Percentiles rank a stretch among this genome's conserved stretches.
Evolutionary conservation across 2,113 vertebrate species (phyloP).

Genomic region (Zeus faber): DNA sequence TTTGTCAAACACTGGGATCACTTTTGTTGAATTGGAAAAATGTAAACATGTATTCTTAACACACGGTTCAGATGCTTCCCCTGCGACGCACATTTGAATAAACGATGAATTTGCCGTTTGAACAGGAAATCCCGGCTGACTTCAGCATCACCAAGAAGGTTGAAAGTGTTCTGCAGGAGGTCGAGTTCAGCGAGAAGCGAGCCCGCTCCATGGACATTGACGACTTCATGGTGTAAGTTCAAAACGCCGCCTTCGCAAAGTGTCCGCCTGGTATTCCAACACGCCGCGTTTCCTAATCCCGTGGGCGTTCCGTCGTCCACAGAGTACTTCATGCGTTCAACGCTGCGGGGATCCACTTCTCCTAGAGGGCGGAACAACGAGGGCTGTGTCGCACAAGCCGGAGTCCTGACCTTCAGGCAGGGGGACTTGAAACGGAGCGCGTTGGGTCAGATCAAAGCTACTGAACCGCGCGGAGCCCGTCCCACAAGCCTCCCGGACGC

Average conservation of each 20-base stretch:
- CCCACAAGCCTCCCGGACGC: no score
- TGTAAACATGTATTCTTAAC: no score
- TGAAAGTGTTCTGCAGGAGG: conserved; percentile 82
- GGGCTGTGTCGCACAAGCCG: no score
- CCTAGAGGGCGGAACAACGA: conserved; percentile 58
- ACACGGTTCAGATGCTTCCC: no score
- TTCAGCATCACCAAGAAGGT: conserved; percentile 91
- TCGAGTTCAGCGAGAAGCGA: conserved; percentile 85
- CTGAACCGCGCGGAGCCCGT: no score
- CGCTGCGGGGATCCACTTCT: conserved; percentile 93
- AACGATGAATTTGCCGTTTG: no score
- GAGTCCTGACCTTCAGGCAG: no score
- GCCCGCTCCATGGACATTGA: conserved; percentile 95
- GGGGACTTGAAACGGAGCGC: no score
- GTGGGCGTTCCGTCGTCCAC: conserved; percentile 40
- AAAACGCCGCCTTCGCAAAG: not conserved
- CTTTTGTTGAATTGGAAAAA: no score
- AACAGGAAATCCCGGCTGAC: conserved; percentile 87
- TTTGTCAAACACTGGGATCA: no score
- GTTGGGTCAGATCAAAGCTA: no score
- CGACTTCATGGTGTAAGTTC: conserved; percentile 91
- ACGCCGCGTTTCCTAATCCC: not conserved
- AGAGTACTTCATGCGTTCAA: conserved; percentile 95
- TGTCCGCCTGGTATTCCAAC: not conserved
- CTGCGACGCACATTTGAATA: no score